phyloP scores from a whole-genome alignment of 2,888 invertebrate species.

The Oxystoma pomonae region DNA sequence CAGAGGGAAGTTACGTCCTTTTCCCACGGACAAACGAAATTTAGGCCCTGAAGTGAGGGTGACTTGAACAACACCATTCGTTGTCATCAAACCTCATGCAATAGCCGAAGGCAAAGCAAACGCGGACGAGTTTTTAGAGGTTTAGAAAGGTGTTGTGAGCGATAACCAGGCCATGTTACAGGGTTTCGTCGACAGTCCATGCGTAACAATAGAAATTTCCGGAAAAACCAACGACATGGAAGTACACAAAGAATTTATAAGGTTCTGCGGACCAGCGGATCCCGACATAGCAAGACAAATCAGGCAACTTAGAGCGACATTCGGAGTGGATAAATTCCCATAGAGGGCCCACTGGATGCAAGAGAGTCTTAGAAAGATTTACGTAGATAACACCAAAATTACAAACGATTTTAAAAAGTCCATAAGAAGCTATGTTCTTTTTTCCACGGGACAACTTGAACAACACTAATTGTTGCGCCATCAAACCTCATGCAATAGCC shows the following conservation, averaged over 20 bases:
- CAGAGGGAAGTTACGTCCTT: constrained; percentile 55
- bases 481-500: constrained; percentile 86
- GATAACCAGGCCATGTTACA: constrained; percentile 77
- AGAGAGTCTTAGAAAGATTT: constrained; percentile 59
- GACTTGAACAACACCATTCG: constrained; percentile 66
- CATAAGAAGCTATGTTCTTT: constrained; percentile 54
- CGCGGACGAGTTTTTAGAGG: constrained; percentile 88
- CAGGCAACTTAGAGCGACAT: constrained; percentile 60
- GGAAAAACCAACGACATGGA: constrained; percentile 52
- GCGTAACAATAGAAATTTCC: constrained; percentile 80
- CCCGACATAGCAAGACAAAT: constrained; percentile 86
- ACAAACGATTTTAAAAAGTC: constrained; percentile 70
- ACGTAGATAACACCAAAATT: constrained; percentile 63
- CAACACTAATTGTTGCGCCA: constrained; percentile 74
- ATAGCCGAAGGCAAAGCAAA: constrained; percentile 74
- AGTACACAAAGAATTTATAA: constrained; percentile 72
- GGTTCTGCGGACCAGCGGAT: constrained; percentile 83
- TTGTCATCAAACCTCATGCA: constrained; percentile 87
- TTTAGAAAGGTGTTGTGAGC: constrained; percentile 83
- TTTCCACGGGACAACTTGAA: constrained; percentile 50
- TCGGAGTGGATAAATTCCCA: constrained; percentile 61
- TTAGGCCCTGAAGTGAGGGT: constrained; percentile 49
- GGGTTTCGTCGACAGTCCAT: constrained; percentile 80
- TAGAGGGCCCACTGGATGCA: constrained; percentile 55
- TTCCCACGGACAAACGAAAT: constrained; percentile 47